phyloP scores from a whole-genome alignment of 2,888 invertebrate species.

The Oxystoma pomonae region DNA sequence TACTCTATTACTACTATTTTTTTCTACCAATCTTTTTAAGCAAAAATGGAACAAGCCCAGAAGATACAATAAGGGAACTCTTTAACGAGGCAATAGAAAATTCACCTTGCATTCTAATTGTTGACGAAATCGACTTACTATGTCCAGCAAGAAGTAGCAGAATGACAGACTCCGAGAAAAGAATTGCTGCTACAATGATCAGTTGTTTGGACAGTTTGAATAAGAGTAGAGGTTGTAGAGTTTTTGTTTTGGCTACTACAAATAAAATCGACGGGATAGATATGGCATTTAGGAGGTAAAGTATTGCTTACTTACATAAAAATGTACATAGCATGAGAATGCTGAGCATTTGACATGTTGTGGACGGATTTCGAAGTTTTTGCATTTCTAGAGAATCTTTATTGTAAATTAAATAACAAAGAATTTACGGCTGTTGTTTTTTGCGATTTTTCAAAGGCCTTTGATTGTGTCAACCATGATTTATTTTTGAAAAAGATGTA shows the following conservation, averaged over 20 bases:
- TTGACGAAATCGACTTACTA: conserved; percentile 82
- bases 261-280: conserved; percentile 74
- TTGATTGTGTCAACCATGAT: no score
- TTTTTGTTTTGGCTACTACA: conserved; percentile 75
- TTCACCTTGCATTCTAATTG: conserved; percentile 72
- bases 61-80: conserved; percentile 61
- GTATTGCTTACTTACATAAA: not conserved
- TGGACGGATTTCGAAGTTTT: no score
- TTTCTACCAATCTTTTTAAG: no score
- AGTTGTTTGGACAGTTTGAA: conserved; percentile 54
- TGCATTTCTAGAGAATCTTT: no score
- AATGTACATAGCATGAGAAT: no score
- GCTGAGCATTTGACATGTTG: no score
- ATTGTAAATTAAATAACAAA: no score
- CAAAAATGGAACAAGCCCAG: conserved; percentile 51
- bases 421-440: no score
- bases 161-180: conserved; percentile 65
- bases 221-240: conserved; percentile 40
- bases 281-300: conserved; percentile 55
- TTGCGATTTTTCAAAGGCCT: no score
- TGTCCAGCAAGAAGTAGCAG: conserved; percentile 60
- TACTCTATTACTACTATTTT: no score
- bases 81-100: conserved; percentile 67
- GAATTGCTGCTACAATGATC: conserved; percentile 65
- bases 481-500: no score